Base-by-base conservation (phyloP, 64 coral and sea anemone species). In the Porites australiensis region DNA sequence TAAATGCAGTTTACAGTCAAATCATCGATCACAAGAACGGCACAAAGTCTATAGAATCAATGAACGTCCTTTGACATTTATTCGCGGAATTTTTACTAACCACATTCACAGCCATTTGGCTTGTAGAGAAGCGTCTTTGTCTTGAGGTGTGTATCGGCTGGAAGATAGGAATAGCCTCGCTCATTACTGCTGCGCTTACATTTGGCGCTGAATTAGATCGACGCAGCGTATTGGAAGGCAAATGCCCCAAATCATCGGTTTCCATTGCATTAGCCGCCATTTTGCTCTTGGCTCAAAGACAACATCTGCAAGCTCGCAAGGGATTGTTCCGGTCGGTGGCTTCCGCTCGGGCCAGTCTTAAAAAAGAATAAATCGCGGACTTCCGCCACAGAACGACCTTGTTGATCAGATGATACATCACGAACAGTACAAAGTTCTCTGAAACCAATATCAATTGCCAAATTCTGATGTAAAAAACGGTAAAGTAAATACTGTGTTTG, bases 171-270 rank as follows among this genome's bases (percentile, higher is more conserved):
- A 89, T 89, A 52, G 74, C 86, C 60, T 98, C 91, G 65, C 90
- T 98, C 22, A 94, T 82, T 62, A 88, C 93, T 82, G 95, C 92
- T 77, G 87, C 95, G 61, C 95, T 93, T 72, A 97, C 94, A 79
- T 94, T 97, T 46, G 95, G 95, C 77, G 95, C 95, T 80, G 95
- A 97, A 76, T 97, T 97, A 0, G 95, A 97, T 82, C 95, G 91
- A 70, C 95, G 92, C 47, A 97, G 88, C 16, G 74, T 97, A 59
- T 88, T 91, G 12, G 68, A 75, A 89, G 95, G 88, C 91, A 97
- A 70, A 91, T 97, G 95, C 78, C 67, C 78, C 44, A 87, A 88
- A 65, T 97, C 95, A 73, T 97, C 95, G 55, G 95, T 97, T 79
- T 97, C 95, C 95, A 97, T 97, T 75, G 91, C 95, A 55, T 90